Base-by-base conservation (phyloP, 2,113 vertebrate species). In the Archilochus colubris region DNA sequence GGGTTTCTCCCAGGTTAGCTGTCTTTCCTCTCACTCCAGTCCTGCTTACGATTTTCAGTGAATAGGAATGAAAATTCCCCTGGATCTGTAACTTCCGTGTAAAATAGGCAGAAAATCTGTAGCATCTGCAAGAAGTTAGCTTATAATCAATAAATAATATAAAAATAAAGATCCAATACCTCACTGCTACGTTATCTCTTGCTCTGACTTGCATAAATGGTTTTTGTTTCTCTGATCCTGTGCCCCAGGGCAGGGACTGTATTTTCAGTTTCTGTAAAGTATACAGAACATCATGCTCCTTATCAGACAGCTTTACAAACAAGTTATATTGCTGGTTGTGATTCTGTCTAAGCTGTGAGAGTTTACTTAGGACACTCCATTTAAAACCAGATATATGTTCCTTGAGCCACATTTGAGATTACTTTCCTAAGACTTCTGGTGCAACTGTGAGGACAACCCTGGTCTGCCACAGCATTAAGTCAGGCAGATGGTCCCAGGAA, bases 231-330 rank as follows among this genome's bases (percentile, higher is more conserved):
- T 85, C 81, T 91, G 62, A 89, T 91, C 58, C 31, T 33, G 10
- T 55, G 58, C 77, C 70, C 40, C 20, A 58, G 62, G 92, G 74
- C 66, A 93, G 59, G 36, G 63, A 53, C 53, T 67, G 59, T 33
- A 8, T 78, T 82, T 96, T 33, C 66, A 54, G 4, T 72, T 76
- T 58, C 82, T 51, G 36, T 24, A 9, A 73, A 78, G 57, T 40
- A 12, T 13, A 28, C 12, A 43, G 80, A 91, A 43, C 58, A 64
- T 9, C 62, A 6, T 50, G 51, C 23, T 9, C 61, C 74, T 48
- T 38, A 82, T 64, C 81, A 91, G 80, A 82, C 84, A 92, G 75
- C 58, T 94, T 92, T 87, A 43, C 74, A 91, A 92, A 68, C 24
- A 92, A 84, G 50, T 25, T 91, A 44, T 54, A 46, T 43, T 7